Evolutionary conservation across 64 coral and sea anemone species (phyloP).

Genomic region (Platygyra sinensis): DNA sequence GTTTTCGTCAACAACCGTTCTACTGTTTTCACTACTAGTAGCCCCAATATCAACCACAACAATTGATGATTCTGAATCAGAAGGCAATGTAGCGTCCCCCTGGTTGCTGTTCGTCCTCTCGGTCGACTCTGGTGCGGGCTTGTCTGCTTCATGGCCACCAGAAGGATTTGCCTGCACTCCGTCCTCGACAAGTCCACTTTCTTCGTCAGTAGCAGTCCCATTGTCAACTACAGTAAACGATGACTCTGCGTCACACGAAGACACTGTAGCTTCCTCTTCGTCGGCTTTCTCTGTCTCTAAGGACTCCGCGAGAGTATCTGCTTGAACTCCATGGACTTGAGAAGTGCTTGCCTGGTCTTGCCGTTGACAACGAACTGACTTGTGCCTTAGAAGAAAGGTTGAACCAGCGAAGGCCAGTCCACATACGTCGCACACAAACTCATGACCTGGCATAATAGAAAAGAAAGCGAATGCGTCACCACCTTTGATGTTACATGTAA

Average conservation of each 20-base stretch:
- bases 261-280: too few relatives aligned
- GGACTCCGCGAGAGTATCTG: neutral
- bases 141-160: too few relatives aligned
- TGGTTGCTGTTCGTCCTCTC: neutral
- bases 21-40: neutral
- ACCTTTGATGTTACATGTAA: too few relatives aligned
- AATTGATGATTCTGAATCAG: conserved; percentile 1
- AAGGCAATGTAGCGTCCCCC: neutral
- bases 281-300: neutral
- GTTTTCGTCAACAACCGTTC: neutral
- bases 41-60: conserved; percentile 18
- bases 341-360: neutral
- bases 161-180: too few relatives aligned
- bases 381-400: conserved; percentile 24
- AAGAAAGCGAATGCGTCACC: neutral
- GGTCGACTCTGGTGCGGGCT: neutral
- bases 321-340: neutral
- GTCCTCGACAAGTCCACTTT: too few relatives aligned
- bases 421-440: neutral
- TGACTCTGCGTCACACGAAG: too few relatives aligned
- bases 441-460: conserved; percentile 3
- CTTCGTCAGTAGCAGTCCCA: too few relatives aligned
- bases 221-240: too few relatives aligned
- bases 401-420: neutral
- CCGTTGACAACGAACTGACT: conserved; percentile 15